phyloP scores from a whole-genome alignment of 2,113 vertebrate genomes.

The Callopanchax toddi region DNA sequence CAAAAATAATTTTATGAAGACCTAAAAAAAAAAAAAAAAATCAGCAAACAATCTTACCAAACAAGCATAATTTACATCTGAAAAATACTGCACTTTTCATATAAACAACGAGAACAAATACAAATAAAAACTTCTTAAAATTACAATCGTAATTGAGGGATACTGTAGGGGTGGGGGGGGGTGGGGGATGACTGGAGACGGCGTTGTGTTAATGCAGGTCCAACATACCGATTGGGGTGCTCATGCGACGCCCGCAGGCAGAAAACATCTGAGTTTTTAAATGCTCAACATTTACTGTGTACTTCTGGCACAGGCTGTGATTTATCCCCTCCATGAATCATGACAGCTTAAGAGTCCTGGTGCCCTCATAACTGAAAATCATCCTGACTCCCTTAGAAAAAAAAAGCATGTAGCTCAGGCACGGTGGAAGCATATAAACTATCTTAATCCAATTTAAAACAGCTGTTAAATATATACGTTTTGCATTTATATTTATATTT shows the following conservation, averaged over 20 bases:
- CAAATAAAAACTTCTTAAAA: slow-evolving; percentile 44
- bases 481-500: slow-evolving; percentile 20
- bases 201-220: slow-evolving; percentile 49
- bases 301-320: slow-evolving; percentile 60
- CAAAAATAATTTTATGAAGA: slow-evolving; percentile 73
- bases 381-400: slow-evolving; percentile 17
- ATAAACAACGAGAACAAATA: slow-evolving; percentile 63
- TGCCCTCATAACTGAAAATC: slow-evolving; percentile 56
- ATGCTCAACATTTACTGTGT: slow-evolving; percentile 63
- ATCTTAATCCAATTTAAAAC: slow-evolving; percentile 64
- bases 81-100: slow-evolving; percentile 78
- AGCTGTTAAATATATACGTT: slow-evolving; percentile 62
- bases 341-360: slow-evolving; percentile 70
- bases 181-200: slow-evolving; percentile 43
- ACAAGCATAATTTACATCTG: slow-evolving; percentile 78
- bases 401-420: slow-evolving; percentile 24
- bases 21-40: slow-evolving; percentile 57
- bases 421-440: slow-evolving; percentile 39
- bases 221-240: slow-evolving; percentile 37
- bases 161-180: not conserved
- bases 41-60: slow-evolving; percentile 66
- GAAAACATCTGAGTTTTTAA: slow-evolving; percentile 59
- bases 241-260: slow-evolving; percentile 63
- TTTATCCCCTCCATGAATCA: slow-evolving; percentile 66
- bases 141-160: too few species aligned